phyloP scores from a whole-genome alignment of 2,888 invertebrate species.

The Colostygia pectinataria region DNA sequence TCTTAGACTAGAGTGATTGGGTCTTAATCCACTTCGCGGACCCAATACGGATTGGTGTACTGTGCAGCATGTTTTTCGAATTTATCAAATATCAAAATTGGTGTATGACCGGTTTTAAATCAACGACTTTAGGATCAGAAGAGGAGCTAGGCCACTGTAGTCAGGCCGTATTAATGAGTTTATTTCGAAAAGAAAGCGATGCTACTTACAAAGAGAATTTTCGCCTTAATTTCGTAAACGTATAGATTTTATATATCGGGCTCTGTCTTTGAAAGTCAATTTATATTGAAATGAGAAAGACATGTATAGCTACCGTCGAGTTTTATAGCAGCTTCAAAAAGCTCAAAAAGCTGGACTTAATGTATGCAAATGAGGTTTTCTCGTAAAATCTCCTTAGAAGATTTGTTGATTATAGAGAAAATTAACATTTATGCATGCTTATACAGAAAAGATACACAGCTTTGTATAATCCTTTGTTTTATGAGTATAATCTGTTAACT shows the following conservation, averaged over 20 bases:
- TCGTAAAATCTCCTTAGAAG: constrained; percentile 18
- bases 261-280: constrained; percentile 16
- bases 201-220: neutral
- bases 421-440: constrained; percentile 20
- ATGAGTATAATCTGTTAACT: constrained; percentile 15
- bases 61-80: no score
- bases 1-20: no score
- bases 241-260: constrained; percentile 8
- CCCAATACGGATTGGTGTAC: no score
- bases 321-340: constrained; percentile 13
- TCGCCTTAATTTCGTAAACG: neutral
- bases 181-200: neutral
- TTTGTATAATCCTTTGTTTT: constrained; percentile 25
- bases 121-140: no score
- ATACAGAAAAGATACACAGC: constrained; percentile 13
- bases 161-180: no score
- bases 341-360: constrained; percentile 10
- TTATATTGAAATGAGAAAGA: constrained; percentile 25
- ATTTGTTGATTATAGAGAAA: constrained; percentile 20
- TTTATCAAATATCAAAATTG: no score
- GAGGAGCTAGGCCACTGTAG: no score
- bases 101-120: no score
- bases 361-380: constrained; percentile 22
- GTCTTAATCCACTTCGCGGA: no score
- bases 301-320: constrained; percentile 16